A percentile compares a stretch with the other conserved stretches of the same genome.
Conservation (phyloP, 92 coral and sea anemone species). For the Palythoa heliodiscus region DNA sequence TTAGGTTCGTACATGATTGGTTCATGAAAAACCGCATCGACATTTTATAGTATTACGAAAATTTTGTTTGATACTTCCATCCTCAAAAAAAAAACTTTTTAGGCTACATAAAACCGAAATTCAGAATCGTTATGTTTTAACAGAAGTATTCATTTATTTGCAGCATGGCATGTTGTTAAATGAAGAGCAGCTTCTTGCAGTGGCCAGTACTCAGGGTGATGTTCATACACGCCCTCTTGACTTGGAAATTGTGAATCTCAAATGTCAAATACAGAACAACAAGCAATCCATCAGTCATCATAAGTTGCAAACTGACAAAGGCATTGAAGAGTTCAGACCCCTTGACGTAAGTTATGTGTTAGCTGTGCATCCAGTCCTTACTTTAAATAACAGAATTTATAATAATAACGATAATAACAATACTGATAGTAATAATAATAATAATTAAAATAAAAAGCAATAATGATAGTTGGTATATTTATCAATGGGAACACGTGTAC, state of each 20-base stretch:
- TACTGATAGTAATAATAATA: not conserved
- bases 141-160: not conserved
- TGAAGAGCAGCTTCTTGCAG: slow-evolving; percentile 80
- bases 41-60: too few relatives aligned
- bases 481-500: too few relatives aligned
- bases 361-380: not conserved
- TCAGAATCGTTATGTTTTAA: not conserved
- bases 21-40: too few relatives aligned
- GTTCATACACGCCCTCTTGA: slow-evolving; percentile 89
- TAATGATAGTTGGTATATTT: not conserved
- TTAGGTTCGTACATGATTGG: too few relatives aligned
- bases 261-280: slow-evolving; percentile 92
- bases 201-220: slow-evolving; percentile 87
- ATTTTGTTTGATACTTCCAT: too few relatives aligned
- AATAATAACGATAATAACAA: too few relatives aligned
- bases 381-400: not conserved
- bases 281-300: slow-evolving; percentile 90
- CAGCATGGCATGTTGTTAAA: slow-evolving; percentile 90
- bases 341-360: slow-evolving; percentile 74
- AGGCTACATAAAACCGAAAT: too few relatives aligned
- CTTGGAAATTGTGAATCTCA: slow-evolving; percentile 88
- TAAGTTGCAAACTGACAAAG: slow-evolving; percentile 80
- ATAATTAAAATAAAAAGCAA: not conserved
- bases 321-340: slow-evolving; percentile 79
- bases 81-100: too few relatives aligned